A percentile compares a stretch with the other conserved stretches of the same genome.
Evolutionary conservation across 2,888 invertebrate species (phyloP).

Genomic region (Bhutanitis thaidina): DNA sequence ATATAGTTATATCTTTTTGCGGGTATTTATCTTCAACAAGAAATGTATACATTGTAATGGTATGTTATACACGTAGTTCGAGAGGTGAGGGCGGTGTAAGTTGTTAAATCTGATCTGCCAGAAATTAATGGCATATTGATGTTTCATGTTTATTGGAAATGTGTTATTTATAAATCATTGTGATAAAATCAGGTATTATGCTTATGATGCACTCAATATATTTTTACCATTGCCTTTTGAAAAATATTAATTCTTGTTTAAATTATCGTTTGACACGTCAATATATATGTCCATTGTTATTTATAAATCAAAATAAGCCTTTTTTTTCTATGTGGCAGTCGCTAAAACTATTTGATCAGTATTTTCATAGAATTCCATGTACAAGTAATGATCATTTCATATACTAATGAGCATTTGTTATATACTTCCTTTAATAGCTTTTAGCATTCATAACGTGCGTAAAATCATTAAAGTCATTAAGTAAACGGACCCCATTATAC

Average conservation of each 20-base stretch:
- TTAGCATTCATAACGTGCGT: not conserved
- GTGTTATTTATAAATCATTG: constrained; percentile 58
- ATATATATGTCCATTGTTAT: too few species aligned
- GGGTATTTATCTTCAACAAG: constrained; percentile 61
- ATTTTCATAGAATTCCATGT: too few species aligned
- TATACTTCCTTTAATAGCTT: not conserved
- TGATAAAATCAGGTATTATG: constrained; percentile 47
- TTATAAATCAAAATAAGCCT: too few species aligned
- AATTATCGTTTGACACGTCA: too few species aligned
- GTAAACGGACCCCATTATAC: constrained; percentile 60
- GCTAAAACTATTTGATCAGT: too few species aligned
- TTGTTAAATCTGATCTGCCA: constrained; percentile 75
- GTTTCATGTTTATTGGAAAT: constrained; percentile 68
- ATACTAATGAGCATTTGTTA: too few species aligned
- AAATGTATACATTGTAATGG: constrained; percentile 62
- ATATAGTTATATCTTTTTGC: constrained; percentile 67
- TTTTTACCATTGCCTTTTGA: too few species aligned
- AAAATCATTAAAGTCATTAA: constrained; percentile 29
- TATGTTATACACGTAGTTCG: constrained; percentile 37
- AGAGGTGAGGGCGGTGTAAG: constrained; percentile 42
- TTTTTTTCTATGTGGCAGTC: too few species aligned
- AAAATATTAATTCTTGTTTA: too few species aligned
- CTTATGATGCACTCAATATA: too few species aligned
- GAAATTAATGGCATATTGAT: constrained; percentile 60
- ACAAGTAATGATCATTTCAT: too few species aligned